A percentile compares a stretch with the other conserved stretches of the same genome.
These are phyloP conservation scores for Pseudoatta argentina DNA, from an alignment of 1,140 invertebrate species.

Conservation along the genomic window DNA sequence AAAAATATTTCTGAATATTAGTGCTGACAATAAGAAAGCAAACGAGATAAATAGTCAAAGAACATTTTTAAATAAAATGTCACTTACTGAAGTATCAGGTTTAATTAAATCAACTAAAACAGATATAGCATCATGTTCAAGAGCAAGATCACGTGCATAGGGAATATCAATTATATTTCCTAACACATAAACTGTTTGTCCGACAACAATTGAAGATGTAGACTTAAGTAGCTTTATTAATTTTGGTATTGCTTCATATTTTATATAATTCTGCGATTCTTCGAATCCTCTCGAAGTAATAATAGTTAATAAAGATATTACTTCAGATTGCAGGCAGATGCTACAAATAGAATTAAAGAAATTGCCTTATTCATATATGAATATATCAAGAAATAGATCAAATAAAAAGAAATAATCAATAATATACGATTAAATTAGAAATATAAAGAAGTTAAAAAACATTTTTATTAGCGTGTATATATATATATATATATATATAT, in stretches of 20 bases:
- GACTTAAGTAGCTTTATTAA: conserved; percentile 93
- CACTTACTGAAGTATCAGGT: conserved; percentile 87
- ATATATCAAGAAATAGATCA: neutral
- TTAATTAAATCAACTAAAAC: conserved; percentile 90
- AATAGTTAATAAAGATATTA: conserved; percentile 99
- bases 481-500: too few species aligned
- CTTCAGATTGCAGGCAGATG: conserved; percentile 96
- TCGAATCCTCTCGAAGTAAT: conserved; percentile 96
- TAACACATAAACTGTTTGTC: conserved; percentile 99
- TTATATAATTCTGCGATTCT: conserved; percentile 95
- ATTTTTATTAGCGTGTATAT: too few species aligned
- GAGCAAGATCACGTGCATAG: conserved; percentile 91
- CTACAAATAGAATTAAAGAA: conserved; percentile 84
- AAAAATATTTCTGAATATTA: too few species aligned
- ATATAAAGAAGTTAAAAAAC: too few species aligned
- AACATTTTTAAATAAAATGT: conserved; percentile 44
- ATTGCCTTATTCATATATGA: neutral
- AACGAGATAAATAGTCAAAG: neutral
- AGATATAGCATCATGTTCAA: conserved; percentile 88
- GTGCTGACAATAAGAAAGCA: neutral
- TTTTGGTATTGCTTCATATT: conserved; percentile 94
- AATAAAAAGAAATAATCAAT: too few species aligned
- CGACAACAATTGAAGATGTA: conserved; percentile 91
- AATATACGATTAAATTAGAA: too few species aligned
- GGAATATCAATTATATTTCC: conserved; percentile 98